Conservation (phyloP, 2,797 vertebrate species). For the Enteromius mattozi region DNA sequence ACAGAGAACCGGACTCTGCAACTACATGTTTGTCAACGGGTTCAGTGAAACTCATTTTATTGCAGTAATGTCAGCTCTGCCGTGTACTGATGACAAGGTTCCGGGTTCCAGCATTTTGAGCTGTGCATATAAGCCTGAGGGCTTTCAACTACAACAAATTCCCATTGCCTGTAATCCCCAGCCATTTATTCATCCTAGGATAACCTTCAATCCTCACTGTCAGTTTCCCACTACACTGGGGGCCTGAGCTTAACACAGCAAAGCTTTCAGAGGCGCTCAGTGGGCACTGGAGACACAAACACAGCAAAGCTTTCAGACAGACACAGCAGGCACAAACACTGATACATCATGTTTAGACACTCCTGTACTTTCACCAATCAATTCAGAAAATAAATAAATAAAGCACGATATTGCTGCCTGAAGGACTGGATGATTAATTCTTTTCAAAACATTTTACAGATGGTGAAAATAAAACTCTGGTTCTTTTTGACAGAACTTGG, state of each 20-base stretch:
- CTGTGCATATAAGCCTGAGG: constrained; percentile 25
- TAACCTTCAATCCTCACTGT: constrained; percentile 57
- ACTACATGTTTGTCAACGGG: not conserved
- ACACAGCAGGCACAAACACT: constrained; percentile 10
- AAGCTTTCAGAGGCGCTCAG: constrained; percentile 41
- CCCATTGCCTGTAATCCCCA: constrained; percentile 54
- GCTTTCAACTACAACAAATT: constrained; percentile 53
- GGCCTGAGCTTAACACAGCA: constrained; percentile 38
- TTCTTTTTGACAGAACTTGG: not conserved
- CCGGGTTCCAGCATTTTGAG: constrained; percentile 27
- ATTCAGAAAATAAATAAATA: not conserved
- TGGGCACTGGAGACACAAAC: constrained; percentile 12
- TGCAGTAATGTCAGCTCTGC: not conserved
- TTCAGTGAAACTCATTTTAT: constrained; percentile 7
- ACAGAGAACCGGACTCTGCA: not conserved
- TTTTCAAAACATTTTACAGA: constrained; percentile 6
- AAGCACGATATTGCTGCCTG: not conserved
- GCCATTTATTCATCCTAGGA: constrained; percentile 59
- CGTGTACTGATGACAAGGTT: constrained; percentile 7
- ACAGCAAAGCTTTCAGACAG: constrained; percentile 42
- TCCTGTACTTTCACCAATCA: not conserved
- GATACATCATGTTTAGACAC: constrained; percentile 9
- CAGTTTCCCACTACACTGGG: constrained; percentile 51
- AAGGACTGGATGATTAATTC: not conserved
- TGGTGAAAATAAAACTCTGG: constrained; percentile 1